phyloP scores from a whole-genome alignment of 2,797 vertebrate species.

The Melanotaenia maccullochi region DNA sequence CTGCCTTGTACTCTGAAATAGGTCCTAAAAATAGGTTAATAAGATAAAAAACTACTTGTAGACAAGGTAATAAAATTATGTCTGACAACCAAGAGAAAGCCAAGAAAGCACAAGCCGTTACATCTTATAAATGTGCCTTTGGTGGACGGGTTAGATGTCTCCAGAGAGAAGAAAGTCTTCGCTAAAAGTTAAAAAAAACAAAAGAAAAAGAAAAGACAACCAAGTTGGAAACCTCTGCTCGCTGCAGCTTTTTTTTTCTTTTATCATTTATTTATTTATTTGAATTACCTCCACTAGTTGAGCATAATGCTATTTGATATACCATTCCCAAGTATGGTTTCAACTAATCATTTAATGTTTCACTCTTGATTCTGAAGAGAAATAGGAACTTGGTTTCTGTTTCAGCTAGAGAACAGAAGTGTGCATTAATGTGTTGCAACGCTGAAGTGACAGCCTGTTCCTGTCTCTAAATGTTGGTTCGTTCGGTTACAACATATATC shows the following conservation, averaged over 20 bases:
- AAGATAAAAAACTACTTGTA: neutral
- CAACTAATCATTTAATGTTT: slow-evolving; percentile 6
- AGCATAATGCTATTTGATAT: neutral
- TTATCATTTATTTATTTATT: neutral
- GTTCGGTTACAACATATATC: neutral
- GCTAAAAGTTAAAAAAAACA: neutral
- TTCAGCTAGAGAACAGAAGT: slow-evolving; percentile 36
- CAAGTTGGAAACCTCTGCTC: neutral
- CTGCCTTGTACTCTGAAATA: neutral
- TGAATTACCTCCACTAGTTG: neutral
- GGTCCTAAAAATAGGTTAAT: neutral
- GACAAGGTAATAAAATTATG: neutral
- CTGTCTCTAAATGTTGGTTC: neutral
- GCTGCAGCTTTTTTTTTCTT: neutral
- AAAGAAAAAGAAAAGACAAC: rapidly evolving
- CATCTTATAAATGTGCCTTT: neutral
- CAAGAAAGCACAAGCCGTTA: neutral
- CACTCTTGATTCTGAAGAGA: slow-evolving; percentile 6
- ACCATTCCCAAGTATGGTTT: neutral
- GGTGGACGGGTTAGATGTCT: neutral
- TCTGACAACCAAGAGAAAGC: neutral
- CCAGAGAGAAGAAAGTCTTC: neutral
- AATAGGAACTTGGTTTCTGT: slow-evolving; percentile 46
- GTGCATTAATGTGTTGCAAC: neutral
- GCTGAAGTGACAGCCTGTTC: neutral